Conservation (phyloP, 2,113 vertebrate genomes). For the Eupsittula cactorum region DNA sequence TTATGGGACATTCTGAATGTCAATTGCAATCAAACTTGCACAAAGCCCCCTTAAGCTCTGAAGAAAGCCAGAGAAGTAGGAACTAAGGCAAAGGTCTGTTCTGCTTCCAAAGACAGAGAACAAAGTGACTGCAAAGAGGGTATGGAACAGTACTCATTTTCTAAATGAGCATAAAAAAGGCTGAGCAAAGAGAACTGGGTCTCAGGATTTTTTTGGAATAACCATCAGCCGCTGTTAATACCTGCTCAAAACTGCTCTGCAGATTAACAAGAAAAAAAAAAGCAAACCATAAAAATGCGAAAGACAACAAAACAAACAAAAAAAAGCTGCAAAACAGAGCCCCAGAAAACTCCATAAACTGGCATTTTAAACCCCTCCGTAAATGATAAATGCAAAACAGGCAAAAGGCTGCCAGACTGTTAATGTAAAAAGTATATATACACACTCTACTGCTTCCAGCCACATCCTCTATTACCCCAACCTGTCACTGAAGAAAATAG, state of each 20-base stretch:
- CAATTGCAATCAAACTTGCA: not conserved
- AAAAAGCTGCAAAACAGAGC: not conserved
- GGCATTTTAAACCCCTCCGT: not conserved
- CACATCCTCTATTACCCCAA: not conserved
- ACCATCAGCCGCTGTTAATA: conserved; percentile 37
- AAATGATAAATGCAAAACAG: not conserved
- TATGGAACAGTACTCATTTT: conserved; percentile 12
- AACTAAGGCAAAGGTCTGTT: conserved; percentile 11
- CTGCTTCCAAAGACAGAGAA: not conserved
- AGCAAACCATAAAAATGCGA: not conserved
- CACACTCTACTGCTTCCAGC: not conserved
- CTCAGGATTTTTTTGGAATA: conserved; percentile 33
- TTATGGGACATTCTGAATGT: not conserved
- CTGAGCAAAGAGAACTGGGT: not conserved
- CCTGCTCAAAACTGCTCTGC: conserved; percentile 7
- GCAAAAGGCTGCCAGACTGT: not conserved
- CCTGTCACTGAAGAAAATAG: not conserved
- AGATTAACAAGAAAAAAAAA: not conserved
- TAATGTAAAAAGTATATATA: not conserved
- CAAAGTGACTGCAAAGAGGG: not conserved
- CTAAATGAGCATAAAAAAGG: conserved; percentile 2
- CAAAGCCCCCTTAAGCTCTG: not conserved
- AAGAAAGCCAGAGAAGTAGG: not conserved
- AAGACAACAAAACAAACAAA: not conserved
- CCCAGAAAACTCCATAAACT: not conserved